Evolutionary conservation across 2,797 vertebrate species (phyloP).

Genomic region (Tragelaphus eurycerus): DNA sequence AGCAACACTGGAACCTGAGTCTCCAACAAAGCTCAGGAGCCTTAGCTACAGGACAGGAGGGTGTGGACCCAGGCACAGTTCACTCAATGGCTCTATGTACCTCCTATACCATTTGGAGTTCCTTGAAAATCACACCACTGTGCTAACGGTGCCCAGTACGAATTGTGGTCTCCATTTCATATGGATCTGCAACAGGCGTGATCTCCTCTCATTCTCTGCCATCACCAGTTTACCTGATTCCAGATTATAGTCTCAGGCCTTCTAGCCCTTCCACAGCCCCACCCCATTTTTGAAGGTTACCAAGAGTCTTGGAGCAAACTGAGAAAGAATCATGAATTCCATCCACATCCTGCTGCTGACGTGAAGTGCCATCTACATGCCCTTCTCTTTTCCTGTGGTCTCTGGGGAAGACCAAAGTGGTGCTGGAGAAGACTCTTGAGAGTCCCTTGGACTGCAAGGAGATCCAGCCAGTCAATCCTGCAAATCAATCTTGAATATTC

Average conservation of each 20-base stretch:
- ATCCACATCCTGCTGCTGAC: background rate
- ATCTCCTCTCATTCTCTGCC: no score
- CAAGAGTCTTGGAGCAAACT: background rate
- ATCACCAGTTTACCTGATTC: rapidly evolving
- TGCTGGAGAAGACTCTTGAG: background rate
- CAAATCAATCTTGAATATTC: background rate
- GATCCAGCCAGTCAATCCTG: background rate
- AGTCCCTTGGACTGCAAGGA: background rate
- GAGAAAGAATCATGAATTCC: background rate
- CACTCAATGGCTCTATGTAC: rapidly evolving
- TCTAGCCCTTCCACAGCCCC: background rate
- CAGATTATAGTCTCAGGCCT: background rate
- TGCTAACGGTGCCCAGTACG: rapidly evolving
- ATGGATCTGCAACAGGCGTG: rapidly evolving
- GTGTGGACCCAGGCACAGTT: background rate
- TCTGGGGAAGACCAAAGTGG: background rate
- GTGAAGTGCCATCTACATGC: rapidly evolving
- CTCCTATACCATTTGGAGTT: background rate
- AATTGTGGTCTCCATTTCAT: background rate
- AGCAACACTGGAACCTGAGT: rapidly evolving
- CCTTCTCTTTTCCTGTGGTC: background rate
- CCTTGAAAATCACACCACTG: background rate
- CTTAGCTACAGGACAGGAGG: rapidly evolving
- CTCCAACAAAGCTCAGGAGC: rapidly evolving
- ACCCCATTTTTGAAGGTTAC: background rate